These are phyloP conservation scores for Blastobasis lacticolella DNA, from an alignment of 2,888 invertebrate species.

Conservation along the genomic window DNA sequence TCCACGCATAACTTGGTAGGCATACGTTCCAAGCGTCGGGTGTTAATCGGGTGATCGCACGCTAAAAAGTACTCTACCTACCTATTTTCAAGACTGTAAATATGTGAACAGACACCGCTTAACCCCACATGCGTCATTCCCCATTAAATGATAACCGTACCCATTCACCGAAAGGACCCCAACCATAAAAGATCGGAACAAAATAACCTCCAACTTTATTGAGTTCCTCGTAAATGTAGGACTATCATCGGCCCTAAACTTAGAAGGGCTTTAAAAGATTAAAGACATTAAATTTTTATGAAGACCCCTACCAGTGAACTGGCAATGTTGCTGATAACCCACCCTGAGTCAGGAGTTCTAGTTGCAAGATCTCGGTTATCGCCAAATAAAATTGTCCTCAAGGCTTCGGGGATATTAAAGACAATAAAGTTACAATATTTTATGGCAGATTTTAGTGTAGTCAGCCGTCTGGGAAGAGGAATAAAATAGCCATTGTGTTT, in stretches of 20 bases:
- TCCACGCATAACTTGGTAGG: too few species aligned
- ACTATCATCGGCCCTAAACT: slow-evolving; percentile 50
- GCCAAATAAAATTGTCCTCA: too few species aligned
- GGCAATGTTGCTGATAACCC: slow-evolving; percentile 40
- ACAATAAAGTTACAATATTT: too few species aligned
- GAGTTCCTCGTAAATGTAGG: slow-evolving; percentile 44
- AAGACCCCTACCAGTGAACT: slow-evolving; percentile 51
- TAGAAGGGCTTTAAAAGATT: slow-evolving; percentile 58
- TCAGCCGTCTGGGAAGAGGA: too few species aligned
- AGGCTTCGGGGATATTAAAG: background rate
- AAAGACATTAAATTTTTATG: slow-evolving; percentile 62
- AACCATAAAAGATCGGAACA: slow-evolving; percentile 29
- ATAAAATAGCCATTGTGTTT: too few species aligned
- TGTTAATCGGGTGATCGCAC: too few species aligned
- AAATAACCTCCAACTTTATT: slow-evolving; percentile 43
- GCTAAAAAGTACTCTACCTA: too few species aligned
- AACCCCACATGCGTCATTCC: background rate
- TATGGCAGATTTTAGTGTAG: too few species aligned
- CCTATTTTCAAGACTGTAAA: too few species aligned
- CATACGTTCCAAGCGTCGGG: too few species aligned
- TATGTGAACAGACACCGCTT: too few species aligned
- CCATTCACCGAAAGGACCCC: slow-evolving; percentile 7
- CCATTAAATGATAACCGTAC: slow-evolving; percentile 2
- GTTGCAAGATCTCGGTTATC: too few species aligned
- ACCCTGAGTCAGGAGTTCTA: slow-evolving; percentile 29